phyloP scores from a whole-genome alignment of 2,113 vertebrate genomes.

The Nothobranchius furzeri region DNA sequence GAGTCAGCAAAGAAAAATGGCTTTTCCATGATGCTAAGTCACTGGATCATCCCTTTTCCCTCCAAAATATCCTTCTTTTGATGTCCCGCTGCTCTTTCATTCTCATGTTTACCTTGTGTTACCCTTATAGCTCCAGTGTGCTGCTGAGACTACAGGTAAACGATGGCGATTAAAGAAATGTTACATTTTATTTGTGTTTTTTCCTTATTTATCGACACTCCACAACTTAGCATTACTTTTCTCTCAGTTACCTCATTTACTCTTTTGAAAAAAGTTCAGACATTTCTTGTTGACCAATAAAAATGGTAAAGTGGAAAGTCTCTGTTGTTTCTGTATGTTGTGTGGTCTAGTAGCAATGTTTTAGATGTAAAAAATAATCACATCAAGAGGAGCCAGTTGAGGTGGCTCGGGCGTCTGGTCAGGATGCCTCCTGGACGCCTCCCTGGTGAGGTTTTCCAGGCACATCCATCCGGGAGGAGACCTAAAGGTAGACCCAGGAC shows the following conservation, averaged over 20 bases:
- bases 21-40: slow-evolving; percentile 31
- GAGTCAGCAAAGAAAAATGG: slow-evolving; percentile 14
- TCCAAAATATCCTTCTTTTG: slow-evolving; percentile 5
- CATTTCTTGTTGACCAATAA: slow-evolving; percentile 58
- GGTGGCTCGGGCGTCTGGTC: no score
- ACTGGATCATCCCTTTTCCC: slow-evolving; percentile 21
- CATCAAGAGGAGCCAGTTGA: no score
- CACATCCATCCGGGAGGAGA: no score
- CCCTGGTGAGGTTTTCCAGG: no score
- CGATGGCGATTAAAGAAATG: background rate
- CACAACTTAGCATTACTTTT: slow-evolving; percentile 23
- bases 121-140: slow-evolving; percentile 29
- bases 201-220: background rate
- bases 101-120: slow-evolving; percentile 34
- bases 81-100: slow-evolving; percentile 13
- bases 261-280: slow-evolving; percentile 24
- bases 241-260: slow-evolving; percentile 41
- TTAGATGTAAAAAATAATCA: no score
- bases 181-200: slow-evolving; percentile 1
- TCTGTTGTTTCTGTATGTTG: no score
- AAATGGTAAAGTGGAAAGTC: slow-evolving; percentile 16
- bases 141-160: slow-evolving; percentile 9
- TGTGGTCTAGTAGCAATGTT: no score
- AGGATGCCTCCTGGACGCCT: no score
- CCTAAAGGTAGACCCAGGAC: no score